Evolutionary conservation across 2,888 invertebrate genomes (phyloP).

Genomic region (Schizaphis graminum): DNA sequence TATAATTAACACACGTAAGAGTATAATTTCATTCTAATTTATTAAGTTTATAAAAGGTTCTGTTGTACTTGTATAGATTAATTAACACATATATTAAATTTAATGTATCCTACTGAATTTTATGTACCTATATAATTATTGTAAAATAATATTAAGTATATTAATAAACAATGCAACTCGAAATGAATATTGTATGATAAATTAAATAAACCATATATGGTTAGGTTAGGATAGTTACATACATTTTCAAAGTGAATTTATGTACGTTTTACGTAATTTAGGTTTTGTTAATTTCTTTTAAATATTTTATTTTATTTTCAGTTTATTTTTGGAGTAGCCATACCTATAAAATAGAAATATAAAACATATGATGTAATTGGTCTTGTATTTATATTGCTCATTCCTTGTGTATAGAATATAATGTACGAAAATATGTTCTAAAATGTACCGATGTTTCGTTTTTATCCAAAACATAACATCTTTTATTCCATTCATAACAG

Average conservation of each 20-base stretch:
- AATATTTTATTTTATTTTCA: background rate
- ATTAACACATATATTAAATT: background rate
- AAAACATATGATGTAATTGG: background rate
- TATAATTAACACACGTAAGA: background rate
- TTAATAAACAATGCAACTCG: background rate
- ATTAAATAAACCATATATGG: background rate
- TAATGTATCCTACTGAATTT: background rate
- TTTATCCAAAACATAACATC: slow-evolving; percentile 62
- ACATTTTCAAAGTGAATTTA: background rate
- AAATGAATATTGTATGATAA: background rate
- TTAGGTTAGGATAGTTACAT: background rate
- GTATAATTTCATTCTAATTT: background rate
- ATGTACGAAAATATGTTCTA: background rate
- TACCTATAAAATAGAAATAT: background rate
- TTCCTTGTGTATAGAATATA: background rate
- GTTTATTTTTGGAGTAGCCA: background rate
- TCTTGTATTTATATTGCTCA: background rate
- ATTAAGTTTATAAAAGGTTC: background rate
- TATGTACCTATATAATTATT: background rate
- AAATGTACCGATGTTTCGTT: slow-evolving; percentile 45
- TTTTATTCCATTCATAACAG: slow-evolving; percentile 64
- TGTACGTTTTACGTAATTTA: background rate
- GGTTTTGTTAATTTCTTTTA: background rate
- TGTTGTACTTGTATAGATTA: background rate
- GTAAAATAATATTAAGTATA: background rate